Conservation (phyloP, 2,113 vertebrate genomes). For the Bos javanicus region DNA sequence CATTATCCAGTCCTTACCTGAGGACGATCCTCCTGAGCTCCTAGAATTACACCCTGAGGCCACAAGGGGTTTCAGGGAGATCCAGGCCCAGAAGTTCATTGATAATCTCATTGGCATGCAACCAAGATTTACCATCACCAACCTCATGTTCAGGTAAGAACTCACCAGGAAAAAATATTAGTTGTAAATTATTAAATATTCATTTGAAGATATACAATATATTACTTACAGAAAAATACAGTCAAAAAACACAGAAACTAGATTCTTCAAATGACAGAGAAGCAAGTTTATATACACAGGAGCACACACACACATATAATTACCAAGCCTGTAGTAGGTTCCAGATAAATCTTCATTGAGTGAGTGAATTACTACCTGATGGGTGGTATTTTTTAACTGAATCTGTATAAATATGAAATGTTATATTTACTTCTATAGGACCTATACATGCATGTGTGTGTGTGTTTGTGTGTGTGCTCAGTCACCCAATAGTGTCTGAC, state of each 20-base stretch:
- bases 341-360: neutral
- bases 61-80: slow-evolving; percentile 16
- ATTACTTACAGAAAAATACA: neutral
- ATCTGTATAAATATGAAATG: neutral
- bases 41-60: slow-evolving; percentile 73
- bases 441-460: neutral
- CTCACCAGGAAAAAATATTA: neutral
- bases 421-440: neutral
- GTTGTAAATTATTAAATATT: neutral
- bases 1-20: slow-evolving; percentile 70
- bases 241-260: neutral
- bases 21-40: slow-evolving; percentile 62
- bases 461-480: neutral
- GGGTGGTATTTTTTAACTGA: neutral
- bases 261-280: neutral
- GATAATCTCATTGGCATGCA: slow-evolving; percentile 59
- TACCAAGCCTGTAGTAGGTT: neutral
- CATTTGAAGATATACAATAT: neutral
- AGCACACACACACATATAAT: neutral
- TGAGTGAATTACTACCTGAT: neutral
- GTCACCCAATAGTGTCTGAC: neutral
- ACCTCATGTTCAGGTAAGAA: slow-evolving; percentile 51
- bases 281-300: neutral
- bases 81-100: slow-evolving; percentile 48
- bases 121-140: neutral